Evolutionary conservation across 2,113 vertebrate species (phyloP).

Genomic region (Tauraco erythrolophus): DNA sequence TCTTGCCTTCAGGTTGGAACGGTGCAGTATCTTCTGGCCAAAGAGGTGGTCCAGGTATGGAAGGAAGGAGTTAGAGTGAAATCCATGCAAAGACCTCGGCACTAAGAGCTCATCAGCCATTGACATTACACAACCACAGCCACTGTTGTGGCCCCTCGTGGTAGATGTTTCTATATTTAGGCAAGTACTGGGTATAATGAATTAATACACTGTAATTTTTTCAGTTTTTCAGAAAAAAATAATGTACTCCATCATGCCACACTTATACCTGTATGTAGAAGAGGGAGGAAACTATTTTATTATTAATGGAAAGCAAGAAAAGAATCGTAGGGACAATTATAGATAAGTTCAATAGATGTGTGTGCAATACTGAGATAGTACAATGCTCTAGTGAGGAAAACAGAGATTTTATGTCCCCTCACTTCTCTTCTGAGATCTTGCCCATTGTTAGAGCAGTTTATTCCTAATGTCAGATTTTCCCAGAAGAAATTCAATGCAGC

Average conservation of each 20-base stretch:
- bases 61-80: background rate
- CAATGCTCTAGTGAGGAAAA: background rate
- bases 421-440: background rate
- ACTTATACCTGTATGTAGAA: background rate
- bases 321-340: background rate
- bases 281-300: background rate
- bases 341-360: background rate
- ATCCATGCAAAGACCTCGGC: background rate
- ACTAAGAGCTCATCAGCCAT: background rate
- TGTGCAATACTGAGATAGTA: background rate
- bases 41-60: fast-evolving
- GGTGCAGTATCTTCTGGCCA: background rate
- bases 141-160: background rate
- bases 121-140: background rate
- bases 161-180: background rate
- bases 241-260: background rate
- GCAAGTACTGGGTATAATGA: background rate
- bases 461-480: background rate
- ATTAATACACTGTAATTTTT: background rate
- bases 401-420: background rate
- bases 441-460: background rate
- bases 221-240: background rate
- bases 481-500: background rate
- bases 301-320: background rate
- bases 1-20: background rate